Evolutionary conservation across 2,113 vertebrate species (phyloP), one percentile per base, ranked within the genome.

Genomic region (Lucifuga dentata): DNA sequence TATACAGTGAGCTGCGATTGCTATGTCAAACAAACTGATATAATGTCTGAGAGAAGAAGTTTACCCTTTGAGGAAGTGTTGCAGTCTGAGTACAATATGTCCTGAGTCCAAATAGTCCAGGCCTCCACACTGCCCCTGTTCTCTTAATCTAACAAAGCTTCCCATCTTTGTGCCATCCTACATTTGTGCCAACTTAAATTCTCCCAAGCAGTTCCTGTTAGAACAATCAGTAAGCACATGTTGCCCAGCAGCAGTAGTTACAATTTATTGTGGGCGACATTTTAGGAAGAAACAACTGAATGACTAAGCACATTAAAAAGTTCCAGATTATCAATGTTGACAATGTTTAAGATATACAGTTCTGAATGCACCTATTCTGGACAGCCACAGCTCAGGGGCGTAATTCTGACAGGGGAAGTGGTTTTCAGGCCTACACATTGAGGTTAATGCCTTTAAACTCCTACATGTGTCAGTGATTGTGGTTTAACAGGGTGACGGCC

Each of bases 391-490:
- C 68, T 80, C 50, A 71, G 60, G 51, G 65, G 80, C 75, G 63
- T 43, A 36, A 53, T 20, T 70, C 64, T 78, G 80, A 56, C 68
- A 67, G 56, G 81, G 81, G 81, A 90, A 88, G 89, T 87, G 77
- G 83, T 86, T 89, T 89, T 64, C 57, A 69, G 49, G 75, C 60
- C 67, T 68, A 71, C 85, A 86, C 73, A 80, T 60, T 69, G 70
- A 77, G 78, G 46, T 81, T 81, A 89, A 91, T 87, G 67, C 76
- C 62, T 88, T 83, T 88, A 90, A 91, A 87, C 56, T 56, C 49
- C 46, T 76, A 86, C 89, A 91, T 88, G 86, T 93, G 92, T 88
- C 88, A 89, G 80, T 81, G 83, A 90, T 93, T 90, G 83, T 85
- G 88, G 83, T 84, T 85, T 70, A 49, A 87, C 61, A 68, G 66